Base-by-base conservation (phyloP, 2,888 invertebrate genomes). In the Cheilosia pagana region DNA sequence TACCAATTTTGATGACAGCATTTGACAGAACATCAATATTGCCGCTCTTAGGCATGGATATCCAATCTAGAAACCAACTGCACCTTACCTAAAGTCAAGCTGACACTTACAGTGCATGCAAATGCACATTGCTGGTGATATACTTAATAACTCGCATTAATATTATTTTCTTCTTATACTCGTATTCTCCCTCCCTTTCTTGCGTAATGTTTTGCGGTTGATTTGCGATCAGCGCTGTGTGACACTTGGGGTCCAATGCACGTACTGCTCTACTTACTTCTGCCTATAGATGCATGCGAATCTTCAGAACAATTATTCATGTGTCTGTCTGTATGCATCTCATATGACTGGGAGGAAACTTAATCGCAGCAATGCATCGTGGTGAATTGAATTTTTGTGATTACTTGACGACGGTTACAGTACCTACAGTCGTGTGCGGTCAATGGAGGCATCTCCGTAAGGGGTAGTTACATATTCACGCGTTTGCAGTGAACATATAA, bases 201-300 rank as follows among this genome's bases (percentile, higher is more conserved):
- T 70, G 63, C 45, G 39, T 70, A 76, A 65, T 39, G 35, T 25
- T 14, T 57, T 81, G 70, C 55, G 78, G 82, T 72, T 72, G 78
- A 82, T 67, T 72, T 62, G 60, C 21, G 62, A 67, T 72, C 55
- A 50, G 57, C 70, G 59, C 39, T 67, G 31, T 50, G 55, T 57
- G 82, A 72, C 72, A 78, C 63, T 71, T 67, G 43, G 25, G 16
- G 53, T 53, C 60, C 60, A 77, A 72, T 72, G 60, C 68, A 23
- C 68, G n/a, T 59, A 21, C n/a, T 76, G 70, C 57, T 57, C 77
- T 53, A 76, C 45, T 70, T 76, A 39, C 10, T 19, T 63, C 10
- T 35, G 35, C 23, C 31, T 14, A 16, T 25, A 35, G 41, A 3
- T 41, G 52, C 28, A 28, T 39, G 70, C 23, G 21, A 60, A 60